These are phyloP conservation scores for Fragum sueziense DNA, from an alignment of 2,888 invertebrate species.

Conservation along the genomic window DNA sequence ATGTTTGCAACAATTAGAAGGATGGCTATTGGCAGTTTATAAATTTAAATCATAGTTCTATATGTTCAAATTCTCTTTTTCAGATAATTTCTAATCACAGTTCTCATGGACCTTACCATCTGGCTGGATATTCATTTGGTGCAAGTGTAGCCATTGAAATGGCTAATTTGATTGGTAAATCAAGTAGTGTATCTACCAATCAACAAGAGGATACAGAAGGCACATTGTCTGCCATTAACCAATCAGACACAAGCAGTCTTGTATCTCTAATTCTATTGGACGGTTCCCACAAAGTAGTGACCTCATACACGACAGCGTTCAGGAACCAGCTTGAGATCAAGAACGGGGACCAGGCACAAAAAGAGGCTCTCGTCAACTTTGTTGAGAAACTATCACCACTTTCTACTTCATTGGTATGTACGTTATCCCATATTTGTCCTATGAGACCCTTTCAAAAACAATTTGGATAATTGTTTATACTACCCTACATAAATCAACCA, in stretches of 20 bases:
- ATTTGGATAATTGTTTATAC: too few relatives aligned
- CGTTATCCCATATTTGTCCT: too few relatives aligned
- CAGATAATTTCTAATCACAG: constrained; percentile 41
- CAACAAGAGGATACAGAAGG: too few relatives aligned
- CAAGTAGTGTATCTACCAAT: constrained; percentile 4
- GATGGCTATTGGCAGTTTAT: too few relatives aligned
- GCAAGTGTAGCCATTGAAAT: constrained; percentile 97
- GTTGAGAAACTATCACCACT: constrained; percentile 72
- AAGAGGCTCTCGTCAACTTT: constrained; percentile 75
- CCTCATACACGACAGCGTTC: constrained; percentile 81
- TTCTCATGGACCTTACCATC: constrained; percentile 87
- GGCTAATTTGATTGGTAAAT: constrained; percentile 83
- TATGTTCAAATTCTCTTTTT: too few relatives aligned
- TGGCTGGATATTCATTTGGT: constrained; percentile 98
- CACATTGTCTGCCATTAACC: background rate
- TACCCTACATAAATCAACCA: too few relatives aligned
- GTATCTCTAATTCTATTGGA: constrained; percentile 90
- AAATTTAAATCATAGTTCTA: too few relatives aligned
- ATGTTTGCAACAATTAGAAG: too few relatives aligned
- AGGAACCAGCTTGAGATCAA: constrained; percentile 67
- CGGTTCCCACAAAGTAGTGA: constrained; percentile 86
- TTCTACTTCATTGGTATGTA: too few relatives aligned
- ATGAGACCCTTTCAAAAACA: too few relatives aligned
- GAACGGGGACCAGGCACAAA: constrained; percentile 69
- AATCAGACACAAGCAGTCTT: background rate